Conservation (phyloP, 2,797 vertebrate species). For the Chlorospingus semifuscus region DNA sequence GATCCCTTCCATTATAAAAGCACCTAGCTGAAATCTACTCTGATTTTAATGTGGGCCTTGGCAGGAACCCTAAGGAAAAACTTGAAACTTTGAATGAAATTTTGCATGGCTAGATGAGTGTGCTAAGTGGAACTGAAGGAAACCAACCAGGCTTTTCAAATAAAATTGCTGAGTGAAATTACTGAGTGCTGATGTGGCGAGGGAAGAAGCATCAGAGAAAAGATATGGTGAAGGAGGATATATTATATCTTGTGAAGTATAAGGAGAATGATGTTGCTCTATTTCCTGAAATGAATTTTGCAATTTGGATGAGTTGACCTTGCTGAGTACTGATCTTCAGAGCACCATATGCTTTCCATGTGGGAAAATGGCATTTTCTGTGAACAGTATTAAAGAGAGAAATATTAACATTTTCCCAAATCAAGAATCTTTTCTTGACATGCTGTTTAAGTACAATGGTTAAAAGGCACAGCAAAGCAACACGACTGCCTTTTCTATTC, state of each 20-base stretch:
- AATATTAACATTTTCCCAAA: background rate
- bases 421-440: background rate
- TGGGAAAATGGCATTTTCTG: background rate
- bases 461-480: background rate
- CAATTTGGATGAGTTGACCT: background rate
- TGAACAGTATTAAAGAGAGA: background rate
- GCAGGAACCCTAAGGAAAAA: background rate
- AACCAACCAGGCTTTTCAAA: background rate
- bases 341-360: background rate
- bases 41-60: background rate
- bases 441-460: background rate
- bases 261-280: background rate
- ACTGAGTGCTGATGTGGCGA: background rate
- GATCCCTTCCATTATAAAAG: background rate
- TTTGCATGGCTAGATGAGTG: background rate
- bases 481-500: background rate
- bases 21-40: background rate
- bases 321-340: background rate
- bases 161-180: slow-evolving; percentile 8
- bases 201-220: background rate
- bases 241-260: background rate
- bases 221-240: background rate
- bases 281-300: background rate
- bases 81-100: slow-evolving; percentile 2
- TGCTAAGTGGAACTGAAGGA: slow-evolving; percentile 16